A percentile compares a stretch with the other conserved stretches of the same genome.
phyloP scores from a whole-genome alignment of 2,113 vertebrate genomes.

The Amazona vittata region DNA sequence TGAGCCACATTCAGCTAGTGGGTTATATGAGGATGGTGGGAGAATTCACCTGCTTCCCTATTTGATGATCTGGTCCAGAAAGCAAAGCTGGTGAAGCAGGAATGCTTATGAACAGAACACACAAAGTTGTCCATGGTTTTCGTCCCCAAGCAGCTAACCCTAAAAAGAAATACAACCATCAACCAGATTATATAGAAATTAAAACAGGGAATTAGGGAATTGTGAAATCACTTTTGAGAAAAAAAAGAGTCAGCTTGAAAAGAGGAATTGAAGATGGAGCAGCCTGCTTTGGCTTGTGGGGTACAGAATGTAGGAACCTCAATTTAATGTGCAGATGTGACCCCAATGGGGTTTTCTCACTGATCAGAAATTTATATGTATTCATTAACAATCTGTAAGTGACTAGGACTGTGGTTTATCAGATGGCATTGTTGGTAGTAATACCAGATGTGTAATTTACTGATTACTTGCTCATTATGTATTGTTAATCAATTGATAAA shows the following conservation, averaged over 20 bases:
- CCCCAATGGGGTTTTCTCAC: background rate
- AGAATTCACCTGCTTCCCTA: background rate
- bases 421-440: background rate
- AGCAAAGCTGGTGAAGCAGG: background rate
- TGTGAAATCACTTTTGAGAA: background rate
- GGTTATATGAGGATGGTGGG: rapidly evolving
- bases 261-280: background rate
- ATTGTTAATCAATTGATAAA: background rate
- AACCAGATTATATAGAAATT: background rate
- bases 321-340: background rate
- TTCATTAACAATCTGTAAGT: background rate
- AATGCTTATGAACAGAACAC: background rate
- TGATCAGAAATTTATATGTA: background rate
- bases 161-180: background rate
- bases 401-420: background rate
- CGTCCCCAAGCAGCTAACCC: rapidly evolving
- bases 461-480: background rate
- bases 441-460: background rate
- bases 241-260: background rate
- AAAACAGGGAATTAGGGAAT: background rate
- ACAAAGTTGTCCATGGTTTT: background rate
- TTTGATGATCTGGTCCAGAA: background rate
- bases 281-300: rapidly evolving
- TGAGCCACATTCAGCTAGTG: background rate
- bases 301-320: background rate